phyloP scores from a whole-genome alignment of 1,140 invertebrate genomes.

The Drosophila kohkoa region DNA sequence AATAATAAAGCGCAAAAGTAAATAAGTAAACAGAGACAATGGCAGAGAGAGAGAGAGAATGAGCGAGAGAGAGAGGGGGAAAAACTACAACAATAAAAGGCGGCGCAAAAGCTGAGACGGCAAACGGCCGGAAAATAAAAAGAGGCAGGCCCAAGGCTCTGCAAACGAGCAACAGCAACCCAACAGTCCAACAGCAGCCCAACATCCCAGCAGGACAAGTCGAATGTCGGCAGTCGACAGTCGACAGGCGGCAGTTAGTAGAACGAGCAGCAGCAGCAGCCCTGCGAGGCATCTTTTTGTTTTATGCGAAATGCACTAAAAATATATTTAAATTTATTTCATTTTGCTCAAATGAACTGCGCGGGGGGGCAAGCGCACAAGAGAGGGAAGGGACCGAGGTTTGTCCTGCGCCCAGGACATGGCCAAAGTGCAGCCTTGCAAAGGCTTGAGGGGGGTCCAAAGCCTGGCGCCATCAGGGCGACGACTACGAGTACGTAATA shows the following conservation, averaged over 20 bases:
- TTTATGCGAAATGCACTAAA: constrained; percentile 83
- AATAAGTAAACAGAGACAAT: constrained; percentile 77
- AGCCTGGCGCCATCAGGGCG: constrained; percentile 70
- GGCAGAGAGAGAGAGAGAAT: not conserved
- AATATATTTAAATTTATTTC: constrained; percentile 84
- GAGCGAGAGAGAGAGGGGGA: not conserved
- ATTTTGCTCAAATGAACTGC: constrained; percentile 79
- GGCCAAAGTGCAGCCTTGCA: constrained; percentile 48
- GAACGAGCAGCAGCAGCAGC: constrained; percentile 33
- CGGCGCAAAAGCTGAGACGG: constrained; percentile 74
- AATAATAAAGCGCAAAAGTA: constrained; percentile 83
- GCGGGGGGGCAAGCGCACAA: constrained; percentile 27
- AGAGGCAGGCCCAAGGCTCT: constrained; percentile 54
- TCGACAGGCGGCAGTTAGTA: constrained; percentile 17
- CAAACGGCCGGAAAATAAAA: constrained; percentile 81
- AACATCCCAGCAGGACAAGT: constrained; percentile 2
- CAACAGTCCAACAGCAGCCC: constrained; percentile 5
- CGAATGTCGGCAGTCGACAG: not conserved
- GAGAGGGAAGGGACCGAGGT: not conserved
- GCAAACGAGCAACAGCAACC: constrained; percentile 42
- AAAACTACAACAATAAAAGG: constrained; percentile 81
- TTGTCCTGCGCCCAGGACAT: constrained; percentile 38
- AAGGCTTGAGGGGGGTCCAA: constrained; percentile 44
- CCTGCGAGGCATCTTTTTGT: constrained; percentile 79
- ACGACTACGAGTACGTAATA: constrained; percentile 69